Evolutionary conservation across 2,888 invertebrate genomes (phyloP).

Genomic region (Salticus scenicus): DNA sequence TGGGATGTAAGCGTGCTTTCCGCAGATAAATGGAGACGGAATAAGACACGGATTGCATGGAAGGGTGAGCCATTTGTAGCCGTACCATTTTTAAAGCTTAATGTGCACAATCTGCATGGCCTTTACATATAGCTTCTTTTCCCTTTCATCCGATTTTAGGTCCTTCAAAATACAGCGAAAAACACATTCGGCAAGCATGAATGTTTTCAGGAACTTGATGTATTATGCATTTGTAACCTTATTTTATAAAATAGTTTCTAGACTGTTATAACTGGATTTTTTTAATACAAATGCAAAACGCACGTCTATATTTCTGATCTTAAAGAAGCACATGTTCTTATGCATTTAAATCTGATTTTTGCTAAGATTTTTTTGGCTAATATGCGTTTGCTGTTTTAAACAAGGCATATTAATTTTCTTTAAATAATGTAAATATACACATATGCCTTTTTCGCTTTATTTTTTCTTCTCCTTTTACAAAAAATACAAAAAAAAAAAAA

Average conservation of each 20-base stretch:
- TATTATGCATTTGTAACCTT: constrained; percentile 60
- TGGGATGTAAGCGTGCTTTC: constrained; percentile 41
- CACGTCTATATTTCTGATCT: too few species aligned
- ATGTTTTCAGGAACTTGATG: constrained; percentile 53
- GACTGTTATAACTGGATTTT: background rate
- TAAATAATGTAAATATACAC: too few species aligned
- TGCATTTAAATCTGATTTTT: too few species aligned
- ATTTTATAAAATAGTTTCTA: constrained; percentile 40
- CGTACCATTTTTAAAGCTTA: constrained; percentile 66
- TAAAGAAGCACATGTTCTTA: too few species aligned
- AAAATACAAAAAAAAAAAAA: too few species aligned
- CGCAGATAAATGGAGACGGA: constrained; percentile 68
- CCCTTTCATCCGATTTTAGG: constrained; percentile 65
- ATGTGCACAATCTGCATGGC: constrained; percentile 69
- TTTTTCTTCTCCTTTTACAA: too few species aligned
- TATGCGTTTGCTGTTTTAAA: too few species aligned
- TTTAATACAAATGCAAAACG: background rate
- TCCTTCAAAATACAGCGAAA: constrained; percentile 25
- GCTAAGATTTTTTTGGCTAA: too few species aligned
- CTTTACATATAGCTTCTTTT: constrained; percentile 55
- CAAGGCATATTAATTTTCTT: too few species aligned
- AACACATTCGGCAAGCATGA: constrained; percentile 31
- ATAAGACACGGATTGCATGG: constrained; percentile 67
- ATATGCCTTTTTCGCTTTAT: too few species aligned
- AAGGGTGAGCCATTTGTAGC: constrained; percentile 68